Evolutionary conservation across 2,113 vertebrate species (phyloP).

Genomic region (Thermophis baileyi): DNA sequence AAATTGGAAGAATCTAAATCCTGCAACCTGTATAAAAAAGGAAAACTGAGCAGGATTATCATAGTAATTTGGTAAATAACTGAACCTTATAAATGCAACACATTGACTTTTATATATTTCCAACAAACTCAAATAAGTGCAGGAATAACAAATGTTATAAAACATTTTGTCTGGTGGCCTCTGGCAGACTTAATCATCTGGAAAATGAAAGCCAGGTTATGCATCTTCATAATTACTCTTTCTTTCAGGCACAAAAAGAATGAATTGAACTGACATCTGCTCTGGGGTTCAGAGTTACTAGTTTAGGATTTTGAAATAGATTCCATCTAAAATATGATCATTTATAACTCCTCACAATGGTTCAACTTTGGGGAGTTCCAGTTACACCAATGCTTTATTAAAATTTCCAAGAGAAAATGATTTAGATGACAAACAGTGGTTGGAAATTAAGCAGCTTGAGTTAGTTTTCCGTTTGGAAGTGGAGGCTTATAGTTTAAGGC

Average conservation of each 20-base stretch:
- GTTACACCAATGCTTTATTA: constrained; percentile 2
- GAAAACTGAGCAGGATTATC: neutral
- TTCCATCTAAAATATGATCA: constrained; percentile 6
- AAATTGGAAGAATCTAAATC: neutral
- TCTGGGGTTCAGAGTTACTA: constrained; percentile 32
- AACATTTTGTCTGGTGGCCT: constrained; percentile 16
- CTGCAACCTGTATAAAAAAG: neutral
- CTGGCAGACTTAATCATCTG: constrained; percentile 22
- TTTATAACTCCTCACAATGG: neutral
- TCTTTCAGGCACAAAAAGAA: constrained; percentile 36
- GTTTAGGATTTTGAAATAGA: constrained; percentile 14
- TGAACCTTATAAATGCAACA: constrained; percentile 15
- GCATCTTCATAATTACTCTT: constrained; percentile 28
- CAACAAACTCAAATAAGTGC: constrained; percentile 18
- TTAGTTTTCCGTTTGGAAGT: neutral
- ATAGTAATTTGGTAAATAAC: neutral
- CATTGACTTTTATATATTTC: neutral
- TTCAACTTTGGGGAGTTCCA: neutral
- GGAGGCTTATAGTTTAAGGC: neutral
- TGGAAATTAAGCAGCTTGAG: neutral
- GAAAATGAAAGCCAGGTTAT: constrained; percentile 54
- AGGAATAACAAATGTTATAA: constrained; percentile 36
- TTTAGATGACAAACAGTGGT: neutral
- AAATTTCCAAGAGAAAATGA: neutral
- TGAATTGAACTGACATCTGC: constrained; percentile 44